These are phyloP conservation scores for Acridotheres tristis DNA, from an alignment of 2,797 vertebrate species.

Conservation along the genomic window DNA sequence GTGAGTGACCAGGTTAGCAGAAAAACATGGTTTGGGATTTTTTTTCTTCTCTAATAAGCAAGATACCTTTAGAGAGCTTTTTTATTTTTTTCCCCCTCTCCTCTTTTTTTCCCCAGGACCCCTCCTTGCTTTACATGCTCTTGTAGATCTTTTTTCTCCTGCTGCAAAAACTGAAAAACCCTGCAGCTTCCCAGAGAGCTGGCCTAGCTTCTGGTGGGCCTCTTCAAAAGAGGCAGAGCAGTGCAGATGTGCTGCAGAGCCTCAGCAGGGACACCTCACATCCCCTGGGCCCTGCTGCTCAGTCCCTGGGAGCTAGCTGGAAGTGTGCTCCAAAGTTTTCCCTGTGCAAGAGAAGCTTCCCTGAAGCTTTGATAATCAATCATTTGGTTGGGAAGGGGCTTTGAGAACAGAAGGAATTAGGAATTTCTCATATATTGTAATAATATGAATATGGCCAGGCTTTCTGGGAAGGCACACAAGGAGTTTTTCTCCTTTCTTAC, in stretches of 20 bases:
- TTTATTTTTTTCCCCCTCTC: not conserved
- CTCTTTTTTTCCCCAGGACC: not conserved
- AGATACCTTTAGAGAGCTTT: not conserved
- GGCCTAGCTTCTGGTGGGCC: not conserved
- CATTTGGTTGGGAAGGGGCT: not conserved
- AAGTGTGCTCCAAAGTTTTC: not conserved
- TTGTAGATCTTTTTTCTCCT: not conserved
- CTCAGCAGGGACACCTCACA: not conserved
- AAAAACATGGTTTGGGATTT: not conserved
- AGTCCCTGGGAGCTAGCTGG: too few relatives aligned
- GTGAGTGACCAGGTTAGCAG: not conserved
- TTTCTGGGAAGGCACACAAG: not conserved
- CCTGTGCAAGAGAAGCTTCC: not conserved
- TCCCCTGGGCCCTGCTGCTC: not conserved
- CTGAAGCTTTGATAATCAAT: not conserved
- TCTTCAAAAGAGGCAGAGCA: not conserved
- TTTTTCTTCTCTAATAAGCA: not conserved
- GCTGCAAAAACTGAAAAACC: not conserved
- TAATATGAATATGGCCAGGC: not conserved
- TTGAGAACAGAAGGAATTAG: not conserved
- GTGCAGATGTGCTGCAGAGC: not conserved
- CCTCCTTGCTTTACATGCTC: not conserved
- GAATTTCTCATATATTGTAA: not conserved
- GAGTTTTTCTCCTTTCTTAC: not conserved
- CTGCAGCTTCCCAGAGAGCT: not conserved